Conservation (phyloP, 2,888 invertebrate genomes). For the Yponomeuta cagnagella region DNA sequence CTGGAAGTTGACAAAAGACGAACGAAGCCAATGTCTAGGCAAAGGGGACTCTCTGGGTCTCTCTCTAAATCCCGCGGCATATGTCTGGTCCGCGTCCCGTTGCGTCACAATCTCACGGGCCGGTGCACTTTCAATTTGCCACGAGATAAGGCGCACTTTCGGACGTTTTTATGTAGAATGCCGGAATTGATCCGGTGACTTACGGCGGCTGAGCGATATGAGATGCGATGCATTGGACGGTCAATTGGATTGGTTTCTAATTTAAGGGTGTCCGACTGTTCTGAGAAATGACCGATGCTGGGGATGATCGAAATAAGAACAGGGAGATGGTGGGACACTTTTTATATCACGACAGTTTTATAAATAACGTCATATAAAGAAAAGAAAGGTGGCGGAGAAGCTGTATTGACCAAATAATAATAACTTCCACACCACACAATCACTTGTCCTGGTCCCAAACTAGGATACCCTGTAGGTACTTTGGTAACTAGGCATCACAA, state of each 20-base stretch:
- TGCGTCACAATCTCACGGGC: slow-evolving; percentile 73
- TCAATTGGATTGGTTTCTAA: slow-evolving; percentile 59
- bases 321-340: not conserved
- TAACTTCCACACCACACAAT: too few relatives aligned
- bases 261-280: slow-evolving; percentile 28
- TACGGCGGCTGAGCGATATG: slow-evolving; percentile 47
- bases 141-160: slow-evolving; percentile 71
- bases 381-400: too few relatives aligned
- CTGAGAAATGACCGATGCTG: not conserved
- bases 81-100: slow-evolving; percentile 54
- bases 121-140: slow-evolving; percentile 74
- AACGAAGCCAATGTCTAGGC: too few relatives aligned
- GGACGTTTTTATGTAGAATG: slow-evolving; percentile 70
- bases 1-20: too few relatives aligned
- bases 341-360: too few relatives aligned
- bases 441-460: too few relatives aligned
- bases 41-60: not conserved
- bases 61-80: slow-evolving; percentile 38
- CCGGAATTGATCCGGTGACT: slow-evolving; percentile 73
- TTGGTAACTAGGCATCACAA: too few relatives aligned
- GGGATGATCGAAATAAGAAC: not conserved
- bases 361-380: too few relatives aligned
- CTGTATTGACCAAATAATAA: too few relatives aligned
- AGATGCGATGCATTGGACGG: slow-evolving; percentile 61
- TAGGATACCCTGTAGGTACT: too few relatives aligned